phyloP scores from a whole-genome alignment of 2,797 vertebrate genomes.

The Lemur catta region DNA sequence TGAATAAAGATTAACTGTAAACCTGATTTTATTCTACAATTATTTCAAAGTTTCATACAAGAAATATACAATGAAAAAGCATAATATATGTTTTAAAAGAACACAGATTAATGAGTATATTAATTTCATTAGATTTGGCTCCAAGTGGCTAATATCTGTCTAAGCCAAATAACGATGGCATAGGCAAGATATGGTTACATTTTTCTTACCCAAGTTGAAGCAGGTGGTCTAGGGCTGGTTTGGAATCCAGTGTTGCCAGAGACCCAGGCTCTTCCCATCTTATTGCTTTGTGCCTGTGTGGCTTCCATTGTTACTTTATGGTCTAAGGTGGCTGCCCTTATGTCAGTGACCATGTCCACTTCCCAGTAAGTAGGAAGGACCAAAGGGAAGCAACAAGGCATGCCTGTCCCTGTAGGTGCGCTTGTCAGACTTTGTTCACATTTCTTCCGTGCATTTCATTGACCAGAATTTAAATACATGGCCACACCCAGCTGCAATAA shows the following conservation, averaged over 20 bases:
- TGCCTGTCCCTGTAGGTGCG: neutral
- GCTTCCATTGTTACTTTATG: neutral
- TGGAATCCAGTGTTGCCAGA: neutral
- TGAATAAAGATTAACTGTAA: neutral
- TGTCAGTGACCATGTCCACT: no score
- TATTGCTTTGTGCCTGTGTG: neutral
- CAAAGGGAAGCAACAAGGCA: neutral
- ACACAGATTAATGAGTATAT: neutral
- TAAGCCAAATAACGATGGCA: neutral
- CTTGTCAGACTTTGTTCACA: neutral
- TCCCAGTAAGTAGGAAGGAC: neutral
- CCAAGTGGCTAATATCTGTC: neutral
- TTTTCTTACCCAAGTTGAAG: neutral
- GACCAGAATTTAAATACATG: neutral
- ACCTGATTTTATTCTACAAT: neutral
- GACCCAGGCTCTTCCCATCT: neutral
- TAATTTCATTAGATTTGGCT: neutral
- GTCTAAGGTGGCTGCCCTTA: neutral
- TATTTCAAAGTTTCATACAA: neutral
- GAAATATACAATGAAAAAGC: neutral
- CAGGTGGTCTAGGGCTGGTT: neutral
- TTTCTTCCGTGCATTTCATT: neutral
- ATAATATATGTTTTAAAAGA: neutral
- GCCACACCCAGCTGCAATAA: no score
- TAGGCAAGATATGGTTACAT: neutral